Base-by-base conservation (phyloP, 2,797 vertebrate species). In the Salmo trutta region DNA sequence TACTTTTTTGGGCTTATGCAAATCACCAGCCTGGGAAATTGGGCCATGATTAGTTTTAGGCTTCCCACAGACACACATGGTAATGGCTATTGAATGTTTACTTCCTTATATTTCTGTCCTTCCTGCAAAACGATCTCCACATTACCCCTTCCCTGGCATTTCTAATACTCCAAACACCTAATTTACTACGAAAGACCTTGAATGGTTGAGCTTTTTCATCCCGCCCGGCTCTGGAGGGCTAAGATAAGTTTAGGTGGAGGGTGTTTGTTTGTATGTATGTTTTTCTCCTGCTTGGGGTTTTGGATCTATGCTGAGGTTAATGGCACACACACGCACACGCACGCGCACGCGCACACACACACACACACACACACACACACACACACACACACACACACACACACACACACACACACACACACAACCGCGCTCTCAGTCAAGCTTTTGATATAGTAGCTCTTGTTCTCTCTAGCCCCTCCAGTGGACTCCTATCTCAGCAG, bases 241-340 rank as follows among this genome's bases (percentile, higher is more conserved):
- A 87, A 89, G 93, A 94, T 93, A 92, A 92, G 90, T 93, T 90
- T 86, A 90, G 85, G 91, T 87, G 81, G 88, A 88, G 81, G n/a
- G 52, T 91, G 84, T 91, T 90, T 92, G 89, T 91, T 90, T 91
- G 84, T 81, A 86, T 85, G 80, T 84, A 88, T 88, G 77, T 85
- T 83, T 87, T 86, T 86, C 76, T 75, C 84, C 52, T 68, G 85
- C 87, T 80, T 79, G 77, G 86, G 86, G 87, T 83, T 56, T 82
- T 74, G 71, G 67, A 62, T 72, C 75, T 76, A 75, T 82, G 33
- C 64, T 76, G 85, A 88, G 85, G 86, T 87, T 88, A 88, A 85
- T 86, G 86, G 86, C 90, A 73, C 84, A 64, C 19, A 21, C 53
- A 17, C 71, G 69, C 73, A 17, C 21, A 53, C 21, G 53, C 51